Conservation (phyloP, 2,888 invertebrate genomes). For the Carcina quercana region DNA sequence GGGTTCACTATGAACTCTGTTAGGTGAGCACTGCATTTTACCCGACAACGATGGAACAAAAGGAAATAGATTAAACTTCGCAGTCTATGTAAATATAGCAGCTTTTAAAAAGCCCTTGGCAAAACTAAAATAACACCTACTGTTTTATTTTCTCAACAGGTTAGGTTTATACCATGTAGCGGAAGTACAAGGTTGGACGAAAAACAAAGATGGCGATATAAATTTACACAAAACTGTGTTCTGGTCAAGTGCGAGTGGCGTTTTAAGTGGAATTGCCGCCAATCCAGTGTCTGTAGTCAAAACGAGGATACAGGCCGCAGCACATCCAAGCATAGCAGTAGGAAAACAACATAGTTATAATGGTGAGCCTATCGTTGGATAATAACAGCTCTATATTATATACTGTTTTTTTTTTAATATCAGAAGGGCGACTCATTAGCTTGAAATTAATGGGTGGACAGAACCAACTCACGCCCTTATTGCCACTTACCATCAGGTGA, state of each 20-base stretch:
- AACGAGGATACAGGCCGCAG: conserved; percentile 84
- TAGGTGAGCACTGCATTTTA: conserved; percentile 42
- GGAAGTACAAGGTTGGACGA: conserved; percentile 72
- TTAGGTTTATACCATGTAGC: conserved; percentile 79
- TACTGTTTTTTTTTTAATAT: no score
- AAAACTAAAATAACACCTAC: no score
- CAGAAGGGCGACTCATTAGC: no score
- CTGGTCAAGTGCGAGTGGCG: conserved; percentile 74
- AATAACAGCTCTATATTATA: no score
- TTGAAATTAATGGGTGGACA: no score
- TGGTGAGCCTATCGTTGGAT: conserved; percentile 27
- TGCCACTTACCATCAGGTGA: no score
- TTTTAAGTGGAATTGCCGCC: conserved; percentile 78
- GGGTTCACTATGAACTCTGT: conserved; percentile 78
- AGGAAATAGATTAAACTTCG: no score
- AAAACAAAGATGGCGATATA: conserved; percentile 43
- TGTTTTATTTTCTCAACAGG: conserved; percentile 36
- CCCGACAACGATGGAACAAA: no score
- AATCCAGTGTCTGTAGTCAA: conserved; percentile 89
- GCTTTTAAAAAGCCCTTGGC: no score
- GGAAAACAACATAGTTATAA: conserved; percentile 86
- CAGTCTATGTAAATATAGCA: no score
- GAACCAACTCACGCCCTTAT: no score
- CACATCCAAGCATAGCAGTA: conserved; percentile 84
- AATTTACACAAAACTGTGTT: conserved; percentile 47